Evolutionary conservation across 2,797 vertebrate species (phyloP), one percentile per base, ranked within the genome.

Genomic region (Danio albolineatus): DNA sequence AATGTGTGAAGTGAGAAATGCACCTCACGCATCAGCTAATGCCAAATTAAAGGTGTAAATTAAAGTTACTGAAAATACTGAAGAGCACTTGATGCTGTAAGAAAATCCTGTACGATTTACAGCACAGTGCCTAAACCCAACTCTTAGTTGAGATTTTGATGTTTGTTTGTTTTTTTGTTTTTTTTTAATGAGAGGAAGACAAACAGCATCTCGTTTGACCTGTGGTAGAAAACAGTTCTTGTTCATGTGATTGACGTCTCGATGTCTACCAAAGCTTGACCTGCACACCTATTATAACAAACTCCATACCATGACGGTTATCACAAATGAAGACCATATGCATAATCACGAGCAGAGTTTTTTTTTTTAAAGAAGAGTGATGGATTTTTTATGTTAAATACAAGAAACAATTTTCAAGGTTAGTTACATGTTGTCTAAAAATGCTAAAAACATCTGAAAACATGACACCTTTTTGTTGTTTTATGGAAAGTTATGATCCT

Each of bases 241-340:
- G 49, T 85, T 86, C 49, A 74, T 85, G 64, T 92, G 92, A 94
- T 87, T 93, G 92, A 94, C 90, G 82, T 89, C 85, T 90, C 83
- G 72, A 89, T 90, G 93, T 93, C 92, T 90, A 89, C 93, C 92
- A 93, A 92, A 94, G 90, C 89, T 80, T 93, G 93, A 94, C 93
- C 93, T 77, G 85, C 89, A 93, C 91, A 91, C 85, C 80, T 88
- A 88, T 92, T 92, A 93, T 93, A 94, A 94, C 92, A 92, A 93
- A 92, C 90, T 92, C 91, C 91, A 91, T 93, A 92, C 90, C 90
- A 88, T 69, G 66, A 71, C 53, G 59, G 8, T 17, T 43, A 57
- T 64, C 53, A 41, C 21, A 46, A 57, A 62, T 43, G 46, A 44
- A 49, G 56, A 28, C 53, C 39, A 59, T 21, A 76, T 60, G 60